Conservation (phyloP, 2,797 vertebrate species). For the Gorsachius magnificus region DNA sequence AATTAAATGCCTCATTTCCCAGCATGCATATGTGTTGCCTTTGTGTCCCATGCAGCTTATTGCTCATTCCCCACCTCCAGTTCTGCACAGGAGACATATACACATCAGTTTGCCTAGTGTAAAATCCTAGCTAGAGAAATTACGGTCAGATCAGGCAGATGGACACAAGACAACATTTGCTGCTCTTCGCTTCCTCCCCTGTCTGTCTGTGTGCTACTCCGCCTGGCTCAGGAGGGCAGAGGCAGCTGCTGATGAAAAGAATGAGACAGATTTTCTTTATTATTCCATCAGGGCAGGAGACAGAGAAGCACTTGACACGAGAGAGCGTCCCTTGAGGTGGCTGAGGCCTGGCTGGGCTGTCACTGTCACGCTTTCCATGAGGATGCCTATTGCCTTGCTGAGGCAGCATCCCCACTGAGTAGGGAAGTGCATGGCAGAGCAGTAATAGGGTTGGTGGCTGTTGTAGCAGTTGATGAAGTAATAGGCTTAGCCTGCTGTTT, state of each 20-base stretch:
- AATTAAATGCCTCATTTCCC: conserved; percentile 24
- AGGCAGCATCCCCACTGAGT: background rate
- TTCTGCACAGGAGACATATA: background rate
- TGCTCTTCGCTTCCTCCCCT: background rate
- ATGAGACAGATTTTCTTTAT: conserved; percentile 29
- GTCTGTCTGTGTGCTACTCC: background rate
- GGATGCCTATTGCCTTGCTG: background rate
- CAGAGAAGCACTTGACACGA: conserved; percentile 13
- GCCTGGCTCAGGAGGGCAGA: background rate
- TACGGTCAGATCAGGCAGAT: background rate
- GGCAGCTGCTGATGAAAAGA: conserved; percentile 37
- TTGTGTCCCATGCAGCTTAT: background rate
- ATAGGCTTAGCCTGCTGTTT: conserved; percentile 3
- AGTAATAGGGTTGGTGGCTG: background rate
- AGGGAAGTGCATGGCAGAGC: background rate
- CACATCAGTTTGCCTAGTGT: background rate
- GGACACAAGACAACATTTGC: conserved; percentile 5
- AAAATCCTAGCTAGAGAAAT: background rate
- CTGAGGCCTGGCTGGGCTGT: background rate
- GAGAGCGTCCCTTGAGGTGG: conserved; percentile 24
- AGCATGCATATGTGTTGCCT: background rate
- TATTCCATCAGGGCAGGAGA: conserved; percentile 30
- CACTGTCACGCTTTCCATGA: background rate
- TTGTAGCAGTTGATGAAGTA: background rate
- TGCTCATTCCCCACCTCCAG: background rate